phyloP scores from a whole-genome alignment of 1,140 invertebrate species.

The Theocolax elegans region DNA sequence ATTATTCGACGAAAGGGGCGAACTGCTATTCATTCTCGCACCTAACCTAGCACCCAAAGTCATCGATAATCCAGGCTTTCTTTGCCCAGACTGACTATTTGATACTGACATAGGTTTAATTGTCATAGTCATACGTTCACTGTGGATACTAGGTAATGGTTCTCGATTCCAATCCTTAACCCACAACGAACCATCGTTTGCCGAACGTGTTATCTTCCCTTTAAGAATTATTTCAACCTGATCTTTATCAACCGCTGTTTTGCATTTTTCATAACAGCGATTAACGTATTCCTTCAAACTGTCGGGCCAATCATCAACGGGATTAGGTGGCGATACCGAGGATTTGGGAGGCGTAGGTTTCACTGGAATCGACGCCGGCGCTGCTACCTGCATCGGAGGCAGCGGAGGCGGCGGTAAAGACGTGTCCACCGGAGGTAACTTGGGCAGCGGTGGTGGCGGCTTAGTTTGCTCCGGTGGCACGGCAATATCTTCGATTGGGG shows the following conservation, averaged over 20 bases:
- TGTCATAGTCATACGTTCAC: constrained; percentile 77
- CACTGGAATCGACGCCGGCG: constrained; percentile 45
- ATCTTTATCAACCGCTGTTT: constrained; percentile 88
- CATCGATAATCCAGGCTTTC: constrained; percentile 66
- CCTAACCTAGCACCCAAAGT: constrained; percentile 70
- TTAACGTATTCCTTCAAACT: constrained; percentile 87
- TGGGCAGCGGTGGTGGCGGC: constrained; percentile 55
- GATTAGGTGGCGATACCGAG: constrained; percentile 52
- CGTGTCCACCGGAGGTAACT: constrained; percentile 51
- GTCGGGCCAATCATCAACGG: constrained; percentile 75
- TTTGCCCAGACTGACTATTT: constrained; percentile 44
- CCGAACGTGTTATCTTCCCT: constrained; percentile 89
- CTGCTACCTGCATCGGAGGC: constrained; percentile 37
- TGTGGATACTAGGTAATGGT: constrained; percentile 86
- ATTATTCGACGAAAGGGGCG: background rate
- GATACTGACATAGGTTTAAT: constrained; percentile 60
- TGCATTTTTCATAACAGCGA: constrained; percentile 90
- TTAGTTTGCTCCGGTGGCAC: constrained; percentile 52
- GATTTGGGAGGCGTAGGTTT: constrained; percentile 47
- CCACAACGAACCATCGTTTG: constrained; percentile 85
- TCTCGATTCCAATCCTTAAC: constrained; percentile 93
- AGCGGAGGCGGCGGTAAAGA: constrained; percentile 34
- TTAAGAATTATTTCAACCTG: constrained; percentile 93
- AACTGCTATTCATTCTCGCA: constrained; percentile 42
- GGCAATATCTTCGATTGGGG: constrained; percentile 50